phyloP scores from a whole-genome alignment of 2,888 invertebrate species.

The Troglohyphantes excavatus region DNA sequence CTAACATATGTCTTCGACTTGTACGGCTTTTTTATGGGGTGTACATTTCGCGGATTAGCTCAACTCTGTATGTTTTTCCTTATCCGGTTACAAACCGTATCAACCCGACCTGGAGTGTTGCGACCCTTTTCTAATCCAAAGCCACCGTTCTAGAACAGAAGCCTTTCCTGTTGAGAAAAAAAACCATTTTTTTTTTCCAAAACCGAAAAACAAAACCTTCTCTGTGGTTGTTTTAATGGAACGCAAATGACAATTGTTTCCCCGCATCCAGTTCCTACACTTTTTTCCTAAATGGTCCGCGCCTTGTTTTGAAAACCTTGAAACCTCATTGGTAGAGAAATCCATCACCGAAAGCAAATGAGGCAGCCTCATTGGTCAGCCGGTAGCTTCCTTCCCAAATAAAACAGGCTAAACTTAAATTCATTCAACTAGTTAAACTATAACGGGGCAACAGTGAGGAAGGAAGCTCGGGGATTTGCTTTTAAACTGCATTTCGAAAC shows the following conservation, averaged over 20 bases:
- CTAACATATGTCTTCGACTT: too few relatives aligned
- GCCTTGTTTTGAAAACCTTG: slow-evolving; percentile 74
- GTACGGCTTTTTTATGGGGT: too few relatives aligned
- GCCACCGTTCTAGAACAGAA: too few relatives aligned
- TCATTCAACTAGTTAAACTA: slow-evolving; percentile 41
- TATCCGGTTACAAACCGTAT: too few relatives aligned
- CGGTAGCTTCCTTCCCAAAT: slow-evolving; percentile 21
- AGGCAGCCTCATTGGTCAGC: slow-evolving; percentile 52
- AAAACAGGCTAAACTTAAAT: slow-evolving; percentile 47
- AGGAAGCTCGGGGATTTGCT: neutral
- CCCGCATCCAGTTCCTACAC: slow-evolving; percentile 13
- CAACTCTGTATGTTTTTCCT: too few relatives aligned
- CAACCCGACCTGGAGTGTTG: too few relatives aligned
- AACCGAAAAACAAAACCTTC: neutral
- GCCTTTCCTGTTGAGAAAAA: neutral
- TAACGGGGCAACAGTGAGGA: neutral
- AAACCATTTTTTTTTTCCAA: neutral
- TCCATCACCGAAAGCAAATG: slow-evolving; percentile 27
- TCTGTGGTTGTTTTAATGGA: slow-evolving; percentile 23
- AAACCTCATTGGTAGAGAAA: slow-evolving; percentile 51
- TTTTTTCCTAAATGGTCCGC: slow-evolving; percentile 43
- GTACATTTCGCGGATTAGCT: too few relatives aligned
- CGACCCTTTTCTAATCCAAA: too few relatives aligned
- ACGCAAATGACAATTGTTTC: slow-evolving; percentile 30
- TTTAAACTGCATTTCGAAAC: slow-evolving; percentile 17